A percentile compares a stretch with the other conserved stretches of the same genome.
phyloP scores from a whole-genome alignment of 1,140 invertebrate species.

The Mesaphorura yosii region DNA sequence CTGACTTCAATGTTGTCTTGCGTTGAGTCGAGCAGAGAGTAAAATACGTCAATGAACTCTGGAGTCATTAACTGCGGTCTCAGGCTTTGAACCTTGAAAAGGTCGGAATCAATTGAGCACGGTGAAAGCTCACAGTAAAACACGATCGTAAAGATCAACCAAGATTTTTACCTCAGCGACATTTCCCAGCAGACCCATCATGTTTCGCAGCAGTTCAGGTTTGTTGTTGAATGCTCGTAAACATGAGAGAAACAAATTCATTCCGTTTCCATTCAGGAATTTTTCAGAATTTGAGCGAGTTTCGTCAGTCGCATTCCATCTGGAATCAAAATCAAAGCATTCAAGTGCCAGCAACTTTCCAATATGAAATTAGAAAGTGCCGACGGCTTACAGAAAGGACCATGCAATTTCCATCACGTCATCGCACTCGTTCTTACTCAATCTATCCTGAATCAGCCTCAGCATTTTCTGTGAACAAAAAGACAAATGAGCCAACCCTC shows the following conservation, averaged over 20 bases:
- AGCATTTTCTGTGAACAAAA: slow-evolving; percentile 62
- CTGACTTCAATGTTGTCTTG: slow-evolving; percentile 90
- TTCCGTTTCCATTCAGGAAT: slow-evolving; percentile 73
- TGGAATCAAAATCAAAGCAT: not conserved
- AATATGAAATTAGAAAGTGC: too few relatives aligned
- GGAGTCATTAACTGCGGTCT: slow-evolving; percentile 70
- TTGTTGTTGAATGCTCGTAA: slow-evolving; percentile 69
- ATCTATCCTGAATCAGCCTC: slow-evolving; percentile 61
- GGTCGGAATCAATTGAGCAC: too few relatives aligned
- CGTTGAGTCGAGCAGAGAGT: slow-evolving; percentile 64
- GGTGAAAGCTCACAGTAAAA: too few relatives aligned
- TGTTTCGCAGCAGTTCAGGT: slow-evolving; percentile 79
- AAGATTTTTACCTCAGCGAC: slow-evolving; percentile 96
- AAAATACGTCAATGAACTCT: slow-evolving; percentile 74
- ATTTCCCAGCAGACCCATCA: slow-evolving; percentile 91
- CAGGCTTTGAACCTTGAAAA: slow-evolving; percentile 66
- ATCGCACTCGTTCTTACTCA: slow-evolving; percentile 65
- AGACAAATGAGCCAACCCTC: not conserved
- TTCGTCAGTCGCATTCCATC: slow-evolving; percentile 82
- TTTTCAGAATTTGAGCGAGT: slow-evolving; percentile 80
- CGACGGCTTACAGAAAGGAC: slow-evolving; percentile 96
- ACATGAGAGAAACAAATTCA: slow-evolving; percentile 75
- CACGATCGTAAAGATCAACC: too few relatives aligned
- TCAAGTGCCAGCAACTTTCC: too few relatives aligned
- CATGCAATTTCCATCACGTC: slow-evolving; percentile 94